phyloP scores from a whole-genome alignment of 2,113 vertebrate genomes.

The Psammodynastes pulverulentus region DNA sequence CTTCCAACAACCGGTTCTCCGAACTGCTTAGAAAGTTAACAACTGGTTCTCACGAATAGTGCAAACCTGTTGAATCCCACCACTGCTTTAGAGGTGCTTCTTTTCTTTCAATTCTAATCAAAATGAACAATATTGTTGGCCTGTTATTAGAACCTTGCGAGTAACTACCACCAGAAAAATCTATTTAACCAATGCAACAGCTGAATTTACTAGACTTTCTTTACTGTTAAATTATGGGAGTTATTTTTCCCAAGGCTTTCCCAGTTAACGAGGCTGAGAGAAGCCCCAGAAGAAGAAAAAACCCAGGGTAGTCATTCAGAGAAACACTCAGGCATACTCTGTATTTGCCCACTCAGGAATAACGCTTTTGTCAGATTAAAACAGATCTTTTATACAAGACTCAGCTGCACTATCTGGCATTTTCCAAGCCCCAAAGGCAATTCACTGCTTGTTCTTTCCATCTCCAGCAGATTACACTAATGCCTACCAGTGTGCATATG shows the following conservation, averaged over 20 bases:
- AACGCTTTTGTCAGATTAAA: constrained; percentile 4
- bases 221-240: background rate
- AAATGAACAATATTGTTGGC: background rate
- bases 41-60: too few species aligned
- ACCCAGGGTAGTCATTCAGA: background rate
- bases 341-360: background rate
- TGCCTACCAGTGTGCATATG: fast-evolving
- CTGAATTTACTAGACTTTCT: background rate
- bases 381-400: fast-evolving
- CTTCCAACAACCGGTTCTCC: too few species aligned
- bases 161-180: background rate
- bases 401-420: background rate
- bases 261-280: background rate
- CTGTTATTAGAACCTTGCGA: background rate
- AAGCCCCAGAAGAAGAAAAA: background rate
- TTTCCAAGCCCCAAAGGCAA: background rate
- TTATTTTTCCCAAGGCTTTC: background rate
- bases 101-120: background rate
- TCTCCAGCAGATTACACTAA: fast-evolving
- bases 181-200: background rate
- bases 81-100: background rate
- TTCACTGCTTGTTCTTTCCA: background rate
- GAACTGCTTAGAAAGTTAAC: too few species aligned
- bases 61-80: too few species aligned
- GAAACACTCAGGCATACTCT: background rate